phyloP scores from a whole-genome alignment of 2,888 invertebrate genomes.

The Dynastes tityus region DNA sequence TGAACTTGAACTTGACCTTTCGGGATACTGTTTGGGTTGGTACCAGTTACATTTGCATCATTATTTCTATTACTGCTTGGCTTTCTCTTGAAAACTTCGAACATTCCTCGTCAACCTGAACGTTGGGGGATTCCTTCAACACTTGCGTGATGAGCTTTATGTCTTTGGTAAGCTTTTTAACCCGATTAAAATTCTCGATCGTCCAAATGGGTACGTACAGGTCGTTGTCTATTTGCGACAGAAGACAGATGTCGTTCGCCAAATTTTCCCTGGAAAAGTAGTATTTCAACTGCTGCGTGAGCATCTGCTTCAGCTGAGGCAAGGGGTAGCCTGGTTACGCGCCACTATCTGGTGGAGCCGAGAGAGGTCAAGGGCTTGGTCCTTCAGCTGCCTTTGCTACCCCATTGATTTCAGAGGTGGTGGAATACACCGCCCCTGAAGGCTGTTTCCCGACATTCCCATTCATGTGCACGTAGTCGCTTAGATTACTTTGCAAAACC shows the following conservation, averaged over 20 bases:
- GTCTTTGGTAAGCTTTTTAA: constrained; percentile 88
- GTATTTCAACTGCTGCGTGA: constrained; percentile 89
- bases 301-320: constrained; percentile 84
- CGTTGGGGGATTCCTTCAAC: constrained; percentile 86
- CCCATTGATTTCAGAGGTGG: constrained; percentile 78
- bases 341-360: constrained; percentile 71
- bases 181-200: constrained; percentile 91
- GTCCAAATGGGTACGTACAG: constrained; percentile 94
- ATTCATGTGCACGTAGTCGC: constrained; percentile 86
- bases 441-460: constrained; percentile 86
- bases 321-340: constrained; percentile 75
- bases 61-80: no score
- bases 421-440: constrained; percentile 80
- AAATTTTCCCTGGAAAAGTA: constrained; percentile 95
- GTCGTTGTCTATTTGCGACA: constrained; percentile 95
- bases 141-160: constrained; percentile 89
- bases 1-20: no score
- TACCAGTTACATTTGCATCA: no score
- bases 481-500: no score
- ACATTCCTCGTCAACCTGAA: constrained; percentile 87
- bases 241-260: constrained; percentile 89
- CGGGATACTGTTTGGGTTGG: no score
- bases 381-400: constrained; percentile 69
- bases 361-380: constrained; percentile 69
- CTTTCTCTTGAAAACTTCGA: no score